Base-by-base conservation (phyloP, 1,140 invertebrate genomes). In the Acromyrmex echinatior region DNA sequence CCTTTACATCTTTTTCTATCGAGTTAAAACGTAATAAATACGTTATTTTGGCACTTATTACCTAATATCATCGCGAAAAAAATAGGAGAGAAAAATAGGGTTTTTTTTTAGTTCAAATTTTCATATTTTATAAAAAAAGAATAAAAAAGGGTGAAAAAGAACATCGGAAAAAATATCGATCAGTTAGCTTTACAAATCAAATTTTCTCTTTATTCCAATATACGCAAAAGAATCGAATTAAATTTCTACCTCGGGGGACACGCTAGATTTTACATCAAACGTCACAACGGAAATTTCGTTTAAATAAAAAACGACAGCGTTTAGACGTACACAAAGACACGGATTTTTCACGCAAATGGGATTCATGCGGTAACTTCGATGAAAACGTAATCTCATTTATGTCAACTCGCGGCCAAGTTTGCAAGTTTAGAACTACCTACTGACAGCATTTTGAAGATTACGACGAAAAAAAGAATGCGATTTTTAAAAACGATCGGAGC, bases 41-140 rank as follows among this genome's bases (percentile, higher is more conserved):
- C 21, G 5, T 80, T 28, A 68, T 60, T 84, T 84, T 84, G 80
- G 70, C 80, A 84, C 80, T 84, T 84, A 62, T 74, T 35, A 35
- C 31, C 5, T 35, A 74, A 76, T 62, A 62, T 82, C 3, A 18
- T 74, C 9, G 35, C 18, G 14, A 62, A 71, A 80, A 2, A n/a
- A 71, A 73, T 3, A 39, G 2, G 7, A 51, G 18, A 31, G 6
- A 35, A 53, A 31, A 51, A 16, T 2, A 45, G 16, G 0, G 6
- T 35, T 35, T 56, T 12, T 56, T 18, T 25, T n/a, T 58, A 45
- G 16, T 10, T 71, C 9, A 66, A 68, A 56, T 56, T 68, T 31
- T 56, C 16, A 35, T 58, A 28, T 28, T 58, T 14, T 21, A 31
- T 14, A 6, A 74, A 12, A 3, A 21, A 4, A 21, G 2, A 21